Percentiles rank a stretch among this genome's conserved stretches.
phyloP scores from a whole-genome alignment of 2,113 vertebrate genomes.

The Pterophyllum scalare region DNA sequence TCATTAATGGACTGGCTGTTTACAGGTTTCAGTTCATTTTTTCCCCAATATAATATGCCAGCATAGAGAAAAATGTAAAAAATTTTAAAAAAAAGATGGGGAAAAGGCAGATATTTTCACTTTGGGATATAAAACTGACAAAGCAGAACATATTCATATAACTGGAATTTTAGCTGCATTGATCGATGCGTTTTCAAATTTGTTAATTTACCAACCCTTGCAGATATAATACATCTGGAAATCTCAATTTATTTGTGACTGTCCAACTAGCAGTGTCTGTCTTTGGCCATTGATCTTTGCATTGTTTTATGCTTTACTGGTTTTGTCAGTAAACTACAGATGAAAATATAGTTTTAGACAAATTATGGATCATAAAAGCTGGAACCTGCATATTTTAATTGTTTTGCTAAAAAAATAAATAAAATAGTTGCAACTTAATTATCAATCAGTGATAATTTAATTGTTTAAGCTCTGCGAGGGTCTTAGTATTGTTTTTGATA shows the following conservation, averaged over 20 bases:
- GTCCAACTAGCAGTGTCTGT: background rate
- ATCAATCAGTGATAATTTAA: background rate
- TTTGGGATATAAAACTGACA: background rate
- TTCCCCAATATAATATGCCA: background rate
- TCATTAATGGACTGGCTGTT: background rate
- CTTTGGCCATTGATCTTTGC: background rate
- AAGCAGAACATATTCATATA: background rate
- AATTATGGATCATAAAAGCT: background rate
- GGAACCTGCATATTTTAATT: background rate
- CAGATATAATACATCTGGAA: background rate
- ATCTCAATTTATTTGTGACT: background rate
- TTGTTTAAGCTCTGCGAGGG: background rate
- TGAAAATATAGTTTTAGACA: background rate
- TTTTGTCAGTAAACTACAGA: background rate
- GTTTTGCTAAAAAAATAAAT: fast-evolving
- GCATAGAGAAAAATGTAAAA: background rate
- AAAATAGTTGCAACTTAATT: background rate
- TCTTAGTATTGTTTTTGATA: background rate
- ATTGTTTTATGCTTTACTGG: background rate
- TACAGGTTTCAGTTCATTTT: background rate
- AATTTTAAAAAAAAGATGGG: background rate
- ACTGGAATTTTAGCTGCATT: fast-evolving
- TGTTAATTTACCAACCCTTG: background rate
- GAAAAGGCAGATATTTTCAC: background rate
- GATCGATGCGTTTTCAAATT: background rate